Conservation (phyloP, 2,113 vertebrate species). For the Oncorhynchus gorbuscha region DNA sequence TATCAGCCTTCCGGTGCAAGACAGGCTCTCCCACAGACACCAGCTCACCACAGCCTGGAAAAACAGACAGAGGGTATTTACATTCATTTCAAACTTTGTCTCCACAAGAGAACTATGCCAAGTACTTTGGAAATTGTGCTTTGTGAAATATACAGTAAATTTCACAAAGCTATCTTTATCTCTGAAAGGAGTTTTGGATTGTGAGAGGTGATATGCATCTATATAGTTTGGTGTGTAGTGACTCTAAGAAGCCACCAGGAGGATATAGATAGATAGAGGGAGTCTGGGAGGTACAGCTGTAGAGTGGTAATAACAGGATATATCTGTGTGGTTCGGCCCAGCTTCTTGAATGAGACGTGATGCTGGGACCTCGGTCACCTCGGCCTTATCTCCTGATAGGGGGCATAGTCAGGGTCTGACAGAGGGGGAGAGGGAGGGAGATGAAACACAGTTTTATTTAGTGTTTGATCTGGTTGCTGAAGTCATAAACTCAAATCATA, state of each 20-base stretch:
- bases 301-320: neutral
- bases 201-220: neutral
- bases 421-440: too few relatives aligned
- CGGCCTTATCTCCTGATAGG: constrained; percentile 86
- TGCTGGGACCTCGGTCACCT: constrained; percentile 80
- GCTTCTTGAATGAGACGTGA: constrained; percentile 66
- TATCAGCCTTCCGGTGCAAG: constrained; percentile 82
- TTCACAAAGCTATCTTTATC: too few relatives aligned
- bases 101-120: too few relatives aligned
- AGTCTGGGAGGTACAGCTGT: neutral
- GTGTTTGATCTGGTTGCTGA: neutral
- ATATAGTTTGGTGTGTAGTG: neutral
- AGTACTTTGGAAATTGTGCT: too few relatives aligned
- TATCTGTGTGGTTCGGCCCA: constrained; percentile 52
- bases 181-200: too few relatives aligned
- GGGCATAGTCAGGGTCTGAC: constrained; percentile 60
- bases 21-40: constrained; percentile 82
- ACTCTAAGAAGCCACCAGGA: neutral
- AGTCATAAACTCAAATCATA: neutral
- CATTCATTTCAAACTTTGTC: too few relatives aligned
- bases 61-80: neutral
- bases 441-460: neutral
- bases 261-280: neutral
- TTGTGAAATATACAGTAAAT: too few relatives aligned
- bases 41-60: constrained; percentile 85